These are phyloP conservation scores for Drosophila colorata DNA, from an alignment of 2,888 invertebrate species.

Conservation along the genomic window DNA sequence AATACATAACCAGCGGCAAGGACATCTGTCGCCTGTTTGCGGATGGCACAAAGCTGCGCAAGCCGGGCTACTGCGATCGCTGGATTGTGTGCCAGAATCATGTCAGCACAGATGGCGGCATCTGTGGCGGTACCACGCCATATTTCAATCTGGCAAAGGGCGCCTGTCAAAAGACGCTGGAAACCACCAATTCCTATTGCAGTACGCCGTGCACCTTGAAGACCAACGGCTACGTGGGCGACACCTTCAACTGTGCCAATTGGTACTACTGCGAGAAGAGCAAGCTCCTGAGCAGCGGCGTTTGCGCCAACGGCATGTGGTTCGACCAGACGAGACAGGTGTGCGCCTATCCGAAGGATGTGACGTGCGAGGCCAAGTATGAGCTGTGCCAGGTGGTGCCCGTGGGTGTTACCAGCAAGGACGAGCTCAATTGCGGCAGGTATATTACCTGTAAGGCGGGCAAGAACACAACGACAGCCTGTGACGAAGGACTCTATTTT, in stretches of 20 bases:
- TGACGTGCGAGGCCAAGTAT: conserved; percentile 56
- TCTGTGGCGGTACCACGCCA: conserved; percentile 15
- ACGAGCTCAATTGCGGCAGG: conserved; percentile 69
- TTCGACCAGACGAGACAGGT: conserved; percentile 49
- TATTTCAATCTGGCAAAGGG: conserved; percentile 27
- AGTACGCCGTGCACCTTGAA: conserved; percentile 46
- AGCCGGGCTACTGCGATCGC: conserved; percentile 72
- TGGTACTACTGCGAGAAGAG: conserved; percentile 68
- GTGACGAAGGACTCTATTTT: conserved; percentile 64
- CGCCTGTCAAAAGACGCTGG: conserved; percentile 11
- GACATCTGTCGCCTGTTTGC: conserved; percentile 75
- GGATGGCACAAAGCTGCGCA: conserved; percentile 65
- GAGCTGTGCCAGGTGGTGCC: conserved; percentile 72
- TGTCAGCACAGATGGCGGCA: not conserved
- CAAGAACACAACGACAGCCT: conserved; percentile 19
- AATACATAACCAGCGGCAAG: conserved; percentile 35
- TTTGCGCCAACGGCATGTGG: conserved; percentile 52
- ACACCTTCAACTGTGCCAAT: conserved; percentile 67
- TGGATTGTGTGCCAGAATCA: conserved; percentile 62
- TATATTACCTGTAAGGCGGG: conserved; percentile 61
- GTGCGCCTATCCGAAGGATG: conserved; percentile 64
- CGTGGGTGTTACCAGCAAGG: conserved; percentile 17
- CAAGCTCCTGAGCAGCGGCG: conserved; percentile 20
- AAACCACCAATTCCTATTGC: conserved; percentile 64
- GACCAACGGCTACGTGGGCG: conserved; percentile 59